These are phyloP conservation scores for Megaceryle maxima DNA, from an alignment of 2,113 vertebrate species.

Conservation along the genomic window DNA sequence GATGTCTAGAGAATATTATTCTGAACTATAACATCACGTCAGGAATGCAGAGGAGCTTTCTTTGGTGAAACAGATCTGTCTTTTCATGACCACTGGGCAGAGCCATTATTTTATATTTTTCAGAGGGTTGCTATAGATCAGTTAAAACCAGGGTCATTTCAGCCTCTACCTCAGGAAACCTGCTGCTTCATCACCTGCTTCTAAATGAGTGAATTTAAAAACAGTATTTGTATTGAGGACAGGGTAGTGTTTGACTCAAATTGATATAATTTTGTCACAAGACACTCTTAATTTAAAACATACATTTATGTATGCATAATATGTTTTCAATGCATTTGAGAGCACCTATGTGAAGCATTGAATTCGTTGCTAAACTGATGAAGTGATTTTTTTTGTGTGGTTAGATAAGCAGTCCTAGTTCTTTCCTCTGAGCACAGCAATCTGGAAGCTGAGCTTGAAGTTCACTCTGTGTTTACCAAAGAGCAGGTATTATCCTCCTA, in stretches of 20 bases:
- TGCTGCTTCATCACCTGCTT: neutral
- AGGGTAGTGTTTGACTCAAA: neutral
- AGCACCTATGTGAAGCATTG: neutral
- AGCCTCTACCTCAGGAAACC: neutral
- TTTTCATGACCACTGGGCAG: neutral
- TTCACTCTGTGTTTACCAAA: conserved; percentile 15
- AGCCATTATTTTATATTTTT: neutral
- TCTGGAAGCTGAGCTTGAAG: conserved; percentile 2
- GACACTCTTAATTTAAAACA: neutral
- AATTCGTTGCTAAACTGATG: neutral
- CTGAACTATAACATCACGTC: rapidly evolving
- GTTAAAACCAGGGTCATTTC: neutral
- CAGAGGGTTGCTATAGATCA: neutral
- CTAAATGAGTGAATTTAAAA: neutral
- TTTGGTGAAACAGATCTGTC: neutral
- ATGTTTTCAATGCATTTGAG: neutral
- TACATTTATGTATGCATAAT: neutral
- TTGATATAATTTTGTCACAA: neutral
- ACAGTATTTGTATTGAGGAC: neutral
- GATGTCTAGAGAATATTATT: neutral
- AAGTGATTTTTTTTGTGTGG: neutral
- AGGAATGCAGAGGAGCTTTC: neutral
- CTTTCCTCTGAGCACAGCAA: neutral
- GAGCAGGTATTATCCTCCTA: conserved; percentile 12
- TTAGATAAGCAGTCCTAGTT: neutral